A percentile compares a stretch with the other conserved stretches of the same genome.
These are phyloP conservation scores for Elysia chlorotica DNA, from an alignment of 1,140 invertebrate species.

Conservation along the genomic window DNA sequence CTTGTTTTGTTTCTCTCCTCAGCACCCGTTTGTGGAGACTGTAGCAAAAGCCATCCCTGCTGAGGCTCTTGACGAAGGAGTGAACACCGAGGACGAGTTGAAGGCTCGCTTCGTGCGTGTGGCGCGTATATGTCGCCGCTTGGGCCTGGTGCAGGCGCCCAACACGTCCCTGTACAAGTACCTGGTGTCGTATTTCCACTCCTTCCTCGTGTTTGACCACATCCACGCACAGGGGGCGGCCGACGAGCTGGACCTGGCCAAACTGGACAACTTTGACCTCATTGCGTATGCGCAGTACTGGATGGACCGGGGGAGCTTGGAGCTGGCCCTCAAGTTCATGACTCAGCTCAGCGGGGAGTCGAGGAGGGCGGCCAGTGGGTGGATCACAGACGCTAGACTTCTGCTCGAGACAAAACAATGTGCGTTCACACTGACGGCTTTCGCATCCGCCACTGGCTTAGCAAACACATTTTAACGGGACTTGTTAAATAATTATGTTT, in stretches of 20 bases:
- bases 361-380: conserved; percentile 78
- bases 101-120: conserved; percentile 84
- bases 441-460: conserved; percentile 56
- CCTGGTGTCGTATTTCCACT: conserved; percentile 86
- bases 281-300: conserved; percentile 80
- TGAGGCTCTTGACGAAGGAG: conserved; percentile 77
- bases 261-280: conserved; percentile 83
- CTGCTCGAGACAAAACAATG: conserved; percentile 90
- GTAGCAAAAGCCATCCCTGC: conserved; percentile 78
- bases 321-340: conserved; percentile 85
- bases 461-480: conserved; percentile 52
- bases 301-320: conserved; percentile 82
- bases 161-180: conserved; percentile 79
- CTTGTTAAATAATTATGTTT: no score
- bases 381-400: conserved; percentile 83
- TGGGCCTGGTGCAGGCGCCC: conserved; percentile 83
- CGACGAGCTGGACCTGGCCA: conserved; percentile 63
- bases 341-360: conserved; percentile 87
- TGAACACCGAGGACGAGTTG: conserved; percentile 83
- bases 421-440: conserved; percentile 74
- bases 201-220: conserved; percentile 63
- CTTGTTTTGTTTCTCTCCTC: conserved; percentile 3
- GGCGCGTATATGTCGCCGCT: conserved; percentile 65
- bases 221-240: conserved; percentile 62
- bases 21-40: conserved; percentile 70